These are phyloP conservation scores for Actinia equina DNA, from an alignment of 64 coral and sea anemone species.

Conservation along the genomic window DNA sequence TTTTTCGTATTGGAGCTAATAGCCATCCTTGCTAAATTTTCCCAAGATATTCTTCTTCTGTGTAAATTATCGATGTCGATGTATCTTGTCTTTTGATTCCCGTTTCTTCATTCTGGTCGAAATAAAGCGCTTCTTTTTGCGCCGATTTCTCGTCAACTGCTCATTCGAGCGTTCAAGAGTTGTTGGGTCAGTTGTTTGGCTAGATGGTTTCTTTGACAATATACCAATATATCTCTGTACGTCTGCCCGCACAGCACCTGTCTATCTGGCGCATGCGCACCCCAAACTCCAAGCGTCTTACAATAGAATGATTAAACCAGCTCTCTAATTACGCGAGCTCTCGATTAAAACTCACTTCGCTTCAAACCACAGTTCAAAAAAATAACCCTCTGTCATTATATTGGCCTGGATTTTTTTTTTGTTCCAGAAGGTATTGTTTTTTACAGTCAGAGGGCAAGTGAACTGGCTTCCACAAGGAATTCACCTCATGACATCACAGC, in stretches of 20 bases:
- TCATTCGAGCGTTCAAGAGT: slow-evolving; percentile 6
- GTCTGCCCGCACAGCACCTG: not conserved
- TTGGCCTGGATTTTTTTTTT: not conserved
- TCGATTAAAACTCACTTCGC: not conserved
- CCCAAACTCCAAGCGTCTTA: not conserved
- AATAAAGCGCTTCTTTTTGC: not conserved
- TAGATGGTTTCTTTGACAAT: slow-evolving; percentile 33
- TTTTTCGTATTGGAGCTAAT: slow-evolving; percentile 84
- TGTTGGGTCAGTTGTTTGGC: slow-evolving; percentile 7
- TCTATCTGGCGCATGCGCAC: not conserved
- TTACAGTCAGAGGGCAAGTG: not conserved
- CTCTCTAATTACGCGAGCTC: not conserved
- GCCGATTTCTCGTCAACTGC: slow-evolving; percentile 17
- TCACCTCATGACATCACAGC: not conserved
- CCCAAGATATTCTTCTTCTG: not conserved
- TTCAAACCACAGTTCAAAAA: not conserved
- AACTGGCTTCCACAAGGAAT: not conserved
- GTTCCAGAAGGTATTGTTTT: not conserved
- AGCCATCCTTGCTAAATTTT: slow-evolving; percentile 44
- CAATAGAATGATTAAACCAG: not conserved
- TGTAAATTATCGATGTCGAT: not conserved
- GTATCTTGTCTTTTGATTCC: not conserved
- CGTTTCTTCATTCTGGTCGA: not conserved
- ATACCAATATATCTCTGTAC: not conserved
- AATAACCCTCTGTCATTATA: not conserved